These are phyloP conservation scores for Dysidea cf. avara DNA, from an alignment of 37 sponge, comb jelly and placozoan species.

Conservation along the genomic window DNA sequence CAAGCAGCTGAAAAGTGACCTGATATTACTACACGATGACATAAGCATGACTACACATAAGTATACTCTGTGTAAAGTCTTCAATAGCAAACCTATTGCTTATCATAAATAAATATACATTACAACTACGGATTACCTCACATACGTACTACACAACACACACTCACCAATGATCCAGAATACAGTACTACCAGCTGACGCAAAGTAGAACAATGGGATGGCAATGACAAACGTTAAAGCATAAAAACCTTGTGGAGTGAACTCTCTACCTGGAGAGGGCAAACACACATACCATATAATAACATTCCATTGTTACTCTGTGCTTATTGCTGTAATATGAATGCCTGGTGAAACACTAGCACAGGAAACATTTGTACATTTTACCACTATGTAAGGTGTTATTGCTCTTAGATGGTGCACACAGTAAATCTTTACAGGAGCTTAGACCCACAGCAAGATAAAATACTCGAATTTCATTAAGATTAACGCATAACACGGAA, in stretches of 20 bases:
- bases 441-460: too few species aligned
- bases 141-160: too few species aligned
- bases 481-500: too few species aligned
- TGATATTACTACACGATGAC: too few species aligned
- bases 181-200: constrained; percentile 66
- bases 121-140: too few species aligned
- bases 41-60: too few species aligned
- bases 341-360: background rate
- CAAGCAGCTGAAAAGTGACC: too few species aligned
- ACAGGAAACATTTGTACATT: background rate
- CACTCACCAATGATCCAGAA: constrained; percentile 82
- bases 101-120: background rate
- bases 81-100: background rate
- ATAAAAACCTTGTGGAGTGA: constrained; percentile 62
- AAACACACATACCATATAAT: background rate
- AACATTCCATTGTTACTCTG: background rate
- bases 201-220: constrained; percentile 71
- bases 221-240: constrained; percentile 31
- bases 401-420: too few species aligned
- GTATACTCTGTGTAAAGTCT: background rate
- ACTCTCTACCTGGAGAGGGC: constrained; percentile 40
- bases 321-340: background rate
- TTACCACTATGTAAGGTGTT: constrained; percentile 5
- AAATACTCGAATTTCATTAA: too few species aligned
- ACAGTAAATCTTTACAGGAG: too few species aligned